Evolutionary conservation across 2,888 invertebrate genomes (phyloP).

Genomic region (Hyposoter didymator): DNA sequence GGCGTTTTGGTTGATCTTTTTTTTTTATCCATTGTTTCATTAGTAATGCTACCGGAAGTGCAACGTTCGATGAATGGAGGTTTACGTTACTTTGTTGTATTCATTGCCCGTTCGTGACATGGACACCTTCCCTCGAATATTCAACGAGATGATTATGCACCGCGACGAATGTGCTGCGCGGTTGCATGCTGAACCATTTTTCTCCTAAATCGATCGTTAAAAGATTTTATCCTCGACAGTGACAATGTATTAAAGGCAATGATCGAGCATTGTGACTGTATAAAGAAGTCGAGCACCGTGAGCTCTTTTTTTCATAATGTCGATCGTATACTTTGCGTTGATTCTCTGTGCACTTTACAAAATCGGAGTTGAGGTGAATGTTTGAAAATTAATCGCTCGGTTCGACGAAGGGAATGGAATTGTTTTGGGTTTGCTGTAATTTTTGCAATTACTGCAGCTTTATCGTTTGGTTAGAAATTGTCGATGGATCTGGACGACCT

Average conservation of each 20-base stretch:
- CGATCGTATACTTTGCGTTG: conserved; percentile 7
- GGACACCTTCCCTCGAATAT: conserved; percentile 10
- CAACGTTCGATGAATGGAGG: conserved; percentile 4
- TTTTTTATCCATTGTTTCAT: background rate
- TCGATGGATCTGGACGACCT: background rate
- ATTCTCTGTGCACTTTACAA: conserved; percentile 22
- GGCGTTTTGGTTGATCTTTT: conserved; percentile 26
- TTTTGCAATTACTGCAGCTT: background rate
- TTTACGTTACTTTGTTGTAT: conserved; percentile 6
- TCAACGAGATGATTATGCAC: conserved; percentile 29
- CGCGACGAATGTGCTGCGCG: background rate
- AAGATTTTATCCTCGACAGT: background rate
- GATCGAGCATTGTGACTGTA: conserved; percentile 18
- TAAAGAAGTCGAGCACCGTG: background rate
- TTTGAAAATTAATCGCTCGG: background rate
- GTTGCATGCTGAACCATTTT: background rate
- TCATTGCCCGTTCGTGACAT: conserved; percentile 28
- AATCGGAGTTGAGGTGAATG: conserved; percentile 49
- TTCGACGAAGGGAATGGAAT: background rate
- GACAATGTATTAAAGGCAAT: conserved; percentile 41
- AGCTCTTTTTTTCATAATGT: conserved; percentile 34
- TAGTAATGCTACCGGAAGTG: conserved; percentile 24
- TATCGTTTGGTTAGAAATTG: background rate
- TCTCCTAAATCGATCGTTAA: conserved; percentile 14
- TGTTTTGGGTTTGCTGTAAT: background rate